These are phyloP conservation scores for Sigmodon hispidus DNA, from an alignment of 2,113 vertebrate species.

Conservation along the genomic window DNA sequence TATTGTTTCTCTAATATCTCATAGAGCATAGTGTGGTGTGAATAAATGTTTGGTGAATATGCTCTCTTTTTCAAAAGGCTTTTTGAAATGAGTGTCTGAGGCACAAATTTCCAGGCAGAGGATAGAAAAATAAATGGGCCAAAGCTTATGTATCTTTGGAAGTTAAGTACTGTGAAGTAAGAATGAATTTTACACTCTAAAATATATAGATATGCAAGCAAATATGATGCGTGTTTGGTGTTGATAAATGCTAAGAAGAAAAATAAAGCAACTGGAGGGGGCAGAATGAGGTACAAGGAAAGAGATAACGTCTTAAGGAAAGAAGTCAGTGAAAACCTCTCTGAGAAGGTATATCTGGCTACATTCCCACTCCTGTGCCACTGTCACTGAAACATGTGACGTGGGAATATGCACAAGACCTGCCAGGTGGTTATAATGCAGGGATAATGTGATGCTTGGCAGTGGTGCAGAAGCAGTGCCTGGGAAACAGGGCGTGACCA, in stretches of 20 bases:
- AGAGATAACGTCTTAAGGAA: neutral
- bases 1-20: neutral
- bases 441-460: neutral
- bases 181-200: neutral
- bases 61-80: neutral
- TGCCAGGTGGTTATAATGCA: neutral
- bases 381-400: neutral
- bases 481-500: neutral
- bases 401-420: neutral
- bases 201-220: neutral
- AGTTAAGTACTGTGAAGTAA: slow-evolving; percentile 5
- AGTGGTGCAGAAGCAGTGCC: neutral
- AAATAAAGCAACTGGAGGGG: neutral
- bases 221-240: neutral
- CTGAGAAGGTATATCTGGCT: neutral
- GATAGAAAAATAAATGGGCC: neutral
- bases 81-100: neutral
- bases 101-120: neutral
- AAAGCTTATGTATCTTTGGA: neutral
- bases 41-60: slow-evolving; percentile 36
- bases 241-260: slow-evolving; percentile 15
- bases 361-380: neutral
- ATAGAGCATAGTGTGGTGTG: neutral
- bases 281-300: neutral
- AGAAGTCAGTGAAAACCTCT: neutral